These are phyloP conservation scores for Oncorhynchus keta DNA, from an alignment of 2,113 vertebrate species.

Conservation along the genomic window DNA sequence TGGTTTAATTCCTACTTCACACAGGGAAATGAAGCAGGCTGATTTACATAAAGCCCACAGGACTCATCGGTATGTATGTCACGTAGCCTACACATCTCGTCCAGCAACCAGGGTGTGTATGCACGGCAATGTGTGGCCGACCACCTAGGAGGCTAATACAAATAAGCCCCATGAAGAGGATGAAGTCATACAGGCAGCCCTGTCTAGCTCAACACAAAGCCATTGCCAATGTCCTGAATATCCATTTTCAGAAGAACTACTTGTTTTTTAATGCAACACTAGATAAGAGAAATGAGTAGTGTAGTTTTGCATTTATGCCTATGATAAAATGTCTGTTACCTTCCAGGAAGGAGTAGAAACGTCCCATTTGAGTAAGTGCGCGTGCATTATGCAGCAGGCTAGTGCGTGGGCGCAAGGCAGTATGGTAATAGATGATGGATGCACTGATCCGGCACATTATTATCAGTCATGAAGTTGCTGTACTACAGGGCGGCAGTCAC, in stretches of 20 bases:
- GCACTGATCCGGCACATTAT: constrained; percentile 27
- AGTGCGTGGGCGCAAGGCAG: not conserved
- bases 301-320: not conserved
- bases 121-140: not conserved
- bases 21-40: constrained; percentile 9
- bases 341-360: not conserved
- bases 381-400: not conserved
- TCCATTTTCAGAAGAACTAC: not conserved
- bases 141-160: constrained; percentile 13
- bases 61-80: constrained; percentile 10
- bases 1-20: constrained; percentile 28
- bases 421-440: constrained; percentile 14
- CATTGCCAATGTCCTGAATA: not conserved
- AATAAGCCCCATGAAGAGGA: not conserved
- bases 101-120: not conserved
- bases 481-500: constrained; percentile 6
- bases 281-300: not conserved
- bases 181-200: constrained; percentile 1
- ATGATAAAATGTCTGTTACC: not conserved
- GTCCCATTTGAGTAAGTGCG: not conserved
- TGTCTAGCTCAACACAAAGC: not conserved
- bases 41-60: constrained; percentile 33
- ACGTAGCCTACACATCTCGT: constrained; percentile 9
- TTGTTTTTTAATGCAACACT: not conserved
- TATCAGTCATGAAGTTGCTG: constrained; percentile 22